Evolutionary conservation across 2,113 vertebrate species (phyloP).

Genomic region (Macaca mulatta): DNA sequence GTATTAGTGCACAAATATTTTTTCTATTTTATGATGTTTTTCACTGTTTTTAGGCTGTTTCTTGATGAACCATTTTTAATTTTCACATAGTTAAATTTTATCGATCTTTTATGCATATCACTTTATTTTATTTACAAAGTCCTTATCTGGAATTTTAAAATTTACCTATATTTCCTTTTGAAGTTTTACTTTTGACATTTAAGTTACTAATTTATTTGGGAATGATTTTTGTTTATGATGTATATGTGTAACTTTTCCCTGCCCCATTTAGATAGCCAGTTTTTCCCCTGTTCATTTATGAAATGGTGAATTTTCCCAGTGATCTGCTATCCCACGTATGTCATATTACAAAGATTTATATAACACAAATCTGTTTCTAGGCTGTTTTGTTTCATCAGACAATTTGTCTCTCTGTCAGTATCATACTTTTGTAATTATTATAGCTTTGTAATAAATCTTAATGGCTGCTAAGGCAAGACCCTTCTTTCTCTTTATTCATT

Average conservation of each 20-base stretch:
- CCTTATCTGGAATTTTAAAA: not conserved
- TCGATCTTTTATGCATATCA: not conserved
- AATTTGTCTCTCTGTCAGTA: not conserved
- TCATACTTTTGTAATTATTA: not conserved
- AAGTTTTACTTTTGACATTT: not conserved
- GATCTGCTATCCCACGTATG: not conserved
- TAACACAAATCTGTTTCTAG: not conserved
- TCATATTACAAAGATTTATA: not conserved
- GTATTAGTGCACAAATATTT: not conserved
- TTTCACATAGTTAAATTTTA: not conserved
- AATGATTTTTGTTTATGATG: not conserved
- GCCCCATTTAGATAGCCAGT: not conserved
- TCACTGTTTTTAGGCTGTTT: not conserved
- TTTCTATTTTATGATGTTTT: not conserved
- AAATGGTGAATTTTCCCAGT: not conserved
- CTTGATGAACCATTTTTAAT: not conserved
- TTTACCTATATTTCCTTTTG: not conserved
- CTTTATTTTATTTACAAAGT: conserved; percentile 23
- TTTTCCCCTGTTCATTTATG: not conserved
- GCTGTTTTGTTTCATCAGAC: not conserved
- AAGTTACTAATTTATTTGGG: not conserved
- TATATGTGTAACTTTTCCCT: not conserved
- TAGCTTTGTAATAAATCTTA: not conserved
- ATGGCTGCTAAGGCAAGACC: not conserved
- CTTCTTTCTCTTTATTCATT: not conserved